phyloP scores from a whole-genome alignment of 2,888 invertebrate species.

The Microdon myrmicae region DNA sequence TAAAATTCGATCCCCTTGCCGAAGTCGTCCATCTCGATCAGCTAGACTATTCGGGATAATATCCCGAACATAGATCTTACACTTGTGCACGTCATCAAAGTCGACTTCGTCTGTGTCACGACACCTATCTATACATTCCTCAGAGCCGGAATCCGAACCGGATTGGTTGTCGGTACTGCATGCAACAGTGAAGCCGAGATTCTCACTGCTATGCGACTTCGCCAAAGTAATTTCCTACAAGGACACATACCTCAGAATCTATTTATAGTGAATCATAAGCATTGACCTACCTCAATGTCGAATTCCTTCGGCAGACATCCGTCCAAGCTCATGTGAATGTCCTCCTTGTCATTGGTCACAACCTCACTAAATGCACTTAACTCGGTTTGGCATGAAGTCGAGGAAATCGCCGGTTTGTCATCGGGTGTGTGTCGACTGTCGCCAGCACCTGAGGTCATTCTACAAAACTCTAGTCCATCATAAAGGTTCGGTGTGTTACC shows the following conservation, averaged over 20 bases:
- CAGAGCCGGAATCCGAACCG: constrained; percentile 28
- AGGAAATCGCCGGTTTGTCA: constrained; percentile 23
- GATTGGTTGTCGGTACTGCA: constrained; percentile 69
- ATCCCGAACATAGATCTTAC: constrained; percentile 74
- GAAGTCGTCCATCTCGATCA: constrained; percentile 69
- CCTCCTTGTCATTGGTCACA: neutral
- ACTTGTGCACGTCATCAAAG: constrained; percentile 66
- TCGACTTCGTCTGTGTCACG: constrained; percentile 2
- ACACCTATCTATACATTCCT: constrained; percentile 13
- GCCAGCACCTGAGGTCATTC: neutral
- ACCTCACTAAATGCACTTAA: constrained; percentile 26
- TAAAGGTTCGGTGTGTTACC: constrained; percentile 10
- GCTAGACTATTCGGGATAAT: constrained; percentile 70
- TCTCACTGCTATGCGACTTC: constrained; percentile 70
- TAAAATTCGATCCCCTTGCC: constrained; percentile 71
- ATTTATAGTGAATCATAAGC: neutral
- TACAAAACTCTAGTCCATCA: constrained; percentile 11
- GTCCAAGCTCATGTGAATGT: constrained; percentile 55
- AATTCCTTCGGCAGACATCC: constrained; percentile 68
- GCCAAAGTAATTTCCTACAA: constrained; percentile 72
- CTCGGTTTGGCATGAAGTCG: constrained; percentile 48
- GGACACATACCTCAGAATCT: neutral
- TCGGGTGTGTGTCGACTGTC: neutral
- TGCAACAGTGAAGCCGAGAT: constrained; percentile 74
- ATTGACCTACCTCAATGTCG: constrained; percentile 67